Evolutionary conservation across 1,140 invertebrate genomes (phyloP).

Genomic region (Conus ventricosus): DNA sequence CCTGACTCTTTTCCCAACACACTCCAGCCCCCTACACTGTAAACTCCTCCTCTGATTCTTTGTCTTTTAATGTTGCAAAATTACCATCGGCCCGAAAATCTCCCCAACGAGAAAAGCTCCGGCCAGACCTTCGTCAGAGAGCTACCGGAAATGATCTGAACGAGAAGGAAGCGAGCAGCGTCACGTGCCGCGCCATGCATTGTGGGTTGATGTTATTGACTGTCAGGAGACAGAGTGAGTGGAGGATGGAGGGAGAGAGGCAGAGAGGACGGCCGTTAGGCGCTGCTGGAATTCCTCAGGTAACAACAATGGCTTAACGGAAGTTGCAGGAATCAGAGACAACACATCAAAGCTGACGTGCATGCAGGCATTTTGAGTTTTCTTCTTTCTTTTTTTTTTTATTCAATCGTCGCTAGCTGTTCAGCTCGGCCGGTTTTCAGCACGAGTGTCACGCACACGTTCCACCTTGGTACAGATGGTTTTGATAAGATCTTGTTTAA

Average conservation of each 20-base stretch:
- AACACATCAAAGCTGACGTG: too few relatives aligned
- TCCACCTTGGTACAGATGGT: too few relatives aligned
- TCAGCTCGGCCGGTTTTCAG: too few relatives aligned
- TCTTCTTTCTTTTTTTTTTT: too few relatives aligned
- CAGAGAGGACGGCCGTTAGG: neutral
- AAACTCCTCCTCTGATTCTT: neutral
- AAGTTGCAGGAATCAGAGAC: too few relatives aligned
- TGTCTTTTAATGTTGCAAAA: neutral
- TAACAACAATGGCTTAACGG: neutral
- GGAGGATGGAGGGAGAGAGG: neutral
- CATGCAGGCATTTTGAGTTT: too few relatives aligned
- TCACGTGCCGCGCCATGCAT: constrained; percentile 16
- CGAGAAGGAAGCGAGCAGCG: neutral
- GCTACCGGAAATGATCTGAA: constrained; percentile 1
- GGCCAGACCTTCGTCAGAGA: constrained; percentile 5
- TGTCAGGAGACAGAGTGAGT: too few relatives aligned
- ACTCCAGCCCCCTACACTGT: neutral
- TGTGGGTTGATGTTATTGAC: constrained; percentile 1
- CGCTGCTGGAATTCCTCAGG: constrained; percentile 13
- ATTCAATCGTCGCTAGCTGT: too few relatives aligned
- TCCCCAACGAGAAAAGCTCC: neutral
- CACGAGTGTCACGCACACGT: too few relatives aligned
- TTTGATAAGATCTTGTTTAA: too few relatives aligned
- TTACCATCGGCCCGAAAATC: neutral
- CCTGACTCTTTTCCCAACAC: too few relatives aligned